phyloP scores from a whole-genome alignment of 23 tunicate species.

The Styela clava region DNA sequence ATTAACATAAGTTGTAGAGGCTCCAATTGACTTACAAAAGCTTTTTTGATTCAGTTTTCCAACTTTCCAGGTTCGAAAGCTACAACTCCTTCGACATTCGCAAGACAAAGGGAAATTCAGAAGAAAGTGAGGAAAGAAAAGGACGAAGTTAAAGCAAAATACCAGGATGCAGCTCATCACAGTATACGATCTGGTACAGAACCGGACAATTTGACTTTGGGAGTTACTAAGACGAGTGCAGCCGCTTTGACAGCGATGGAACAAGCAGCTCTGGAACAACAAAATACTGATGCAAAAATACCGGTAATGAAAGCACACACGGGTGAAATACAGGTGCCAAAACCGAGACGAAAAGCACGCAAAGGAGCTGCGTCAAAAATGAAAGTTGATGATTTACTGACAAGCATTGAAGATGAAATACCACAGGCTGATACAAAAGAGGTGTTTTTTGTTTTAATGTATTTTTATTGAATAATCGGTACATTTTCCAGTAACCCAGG shows the following conservation, averaged over 20 bases:
- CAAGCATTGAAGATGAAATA: not conserved
- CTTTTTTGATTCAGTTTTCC: too few species aligned
- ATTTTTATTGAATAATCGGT: too few species aligned
- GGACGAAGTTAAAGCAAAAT: slow-evolving; percentile 46
- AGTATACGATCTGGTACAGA: slow-evolving; percentile 23
- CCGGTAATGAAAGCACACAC: not conserved
- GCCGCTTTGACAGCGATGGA: slow-evolving; percentile 15
- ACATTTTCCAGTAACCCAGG: too few species aligned
- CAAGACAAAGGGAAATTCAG: slow-evolving; percentile 45
- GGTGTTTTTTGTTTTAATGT: too few species aligned
- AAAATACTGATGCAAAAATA: not conserved
- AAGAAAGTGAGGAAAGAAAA: slow-evolving; percentile 43
- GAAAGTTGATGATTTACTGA: not conserved
- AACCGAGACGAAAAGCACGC: not conserved
- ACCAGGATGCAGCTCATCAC: slow-evolving; percentile 51
- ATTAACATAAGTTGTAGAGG: too few species aligned
- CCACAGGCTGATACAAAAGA: too few species aligned
- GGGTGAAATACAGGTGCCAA: not conserved
- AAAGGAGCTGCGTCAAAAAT: not conserved
- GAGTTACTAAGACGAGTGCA: slow-evolving; percentile 39
- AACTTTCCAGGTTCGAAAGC: slow-evolving; percentile 13
- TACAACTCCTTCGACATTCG: slow-evolving; percentile 40
- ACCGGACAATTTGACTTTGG: slow-evolving; percentile 30
- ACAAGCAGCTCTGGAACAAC: not conserved
- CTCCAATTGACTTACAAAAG: too few species aligned